Evolutionary conservation across 2,113 vertebrate species (phyloP), one percentile per base, ranked within the genome.

Genomic region (Alces alces): DNA sequence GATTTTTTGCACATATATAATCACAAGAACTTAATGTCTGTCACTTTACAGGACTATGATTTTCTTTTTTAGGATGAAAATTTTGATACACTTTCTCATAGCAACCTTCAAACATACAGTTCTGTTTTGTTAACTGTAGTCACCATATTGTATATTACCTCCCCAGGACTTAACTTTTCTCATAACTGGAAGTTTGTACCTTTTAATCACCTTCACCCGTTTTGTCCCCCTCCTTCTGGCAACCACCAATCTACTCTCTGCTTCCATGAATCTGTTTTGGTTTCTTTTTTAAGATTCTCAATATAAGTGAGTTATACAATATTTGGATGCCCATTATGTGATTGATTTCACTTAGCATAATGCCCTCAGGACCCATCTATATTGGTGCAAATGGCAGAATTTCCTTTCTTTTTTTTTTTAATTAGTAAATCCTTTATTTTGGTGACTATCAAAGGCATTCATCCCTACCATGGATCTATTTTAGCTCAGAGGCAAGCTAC

Each of bases 341-440:
- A 55, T 39, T 92, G 33, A 70, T 19, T 83, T 84, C 61, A 84
- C 50, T 92, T 64, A 57, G 28, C 28, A 13, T 84, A n/a, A 55
- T 45, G 36, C 60, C 36, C 36, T 92, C 27, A 16, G 4, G 7
- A 57, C 19, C 43, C 43, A 52, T 61, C 83, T 45, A 15, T 33
- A 1, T 78, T 60, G 54, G 28, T 17, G 16, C 2, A 54, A 61
- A 30, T 25, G n/a, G 57, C 70, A 43, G 45, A 36, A 43, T 79
- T 54, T 87, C n/a, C 36, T 45, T 79, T 43, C 39, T 7, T 43
- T 73, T 23, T 39, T 89, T 66, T 66, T 19, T 2, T 2, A 70
- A 36, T 70, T 70, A 70, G 30, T 55, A 94, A 96, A 89, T 70
- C 73, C 57, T 97, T 98, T 97, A 97, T 96, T 93, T 96, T 64